phyloP scores from a whole-genome alignment of 2,797 vertebrate genomes.

The Eutrigla gurnardus region DNA sequence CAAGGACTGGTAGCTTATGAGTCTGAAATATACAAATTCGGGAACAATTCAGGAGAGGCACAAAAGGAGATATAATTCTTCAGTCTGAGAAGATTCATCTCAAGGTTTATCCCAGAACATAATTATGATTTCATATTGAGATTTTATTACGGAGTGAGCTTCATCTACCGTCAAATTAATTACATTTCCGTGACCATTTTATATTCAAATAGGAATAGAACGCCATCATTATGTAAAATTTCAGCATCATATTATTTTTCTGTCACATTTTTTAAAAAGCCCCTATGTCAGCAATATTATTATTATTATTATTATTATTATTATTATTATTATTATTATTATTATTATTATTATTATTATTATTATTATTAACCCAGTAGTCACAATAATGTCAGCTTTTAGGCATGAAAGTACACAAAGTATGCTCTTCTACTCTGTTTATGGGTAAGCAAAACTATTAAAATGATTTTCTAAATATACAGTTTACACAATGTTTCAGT shows the following conservation, averaged over 20 bases:
- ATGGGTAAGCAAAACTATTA: not conserved
- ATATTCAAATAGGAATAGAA: constrained; percentile 30
- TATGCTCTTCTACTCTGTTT: not conserved
- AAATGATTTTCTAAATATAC: not conserved
- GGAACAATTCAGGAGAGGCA: not conserved
- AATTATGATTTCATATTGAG: constrained; percentile 14
- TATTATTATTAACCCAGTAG: constrained; percentile 9
- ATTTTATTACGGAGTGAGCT: constrained; percentile 16
- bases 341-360: not conserved
- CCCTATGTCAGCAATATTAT: not conserved
- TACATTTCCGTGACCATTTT: constrained; percentile 16
- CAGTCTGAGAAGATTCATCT: not conserved
- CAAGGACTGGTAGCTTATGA: not conserved
- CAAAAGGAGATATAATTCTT: not conserved
- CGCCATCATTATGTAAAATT: not conserved
- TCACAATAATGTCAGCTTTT: not conserved
- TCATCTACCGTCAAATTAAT: constrained; percentile 13
- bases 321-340: not conserved
- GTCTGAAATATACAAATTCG: not conserved
- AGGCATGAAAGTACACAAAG: not conserved
- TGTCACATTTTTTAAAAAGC: not conserved
- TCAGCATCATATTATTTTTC: not conserved
- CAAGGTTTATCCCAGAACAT: not conserved
- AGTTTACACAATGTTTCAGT: not conserved
- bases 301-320: not conserved